Percentiles rank a stretch among this genome's conserved stretches.
phyloP scores from a whole-genome alignment of 2,888 invertebrate species.

The Fragum fragum region DNA sequence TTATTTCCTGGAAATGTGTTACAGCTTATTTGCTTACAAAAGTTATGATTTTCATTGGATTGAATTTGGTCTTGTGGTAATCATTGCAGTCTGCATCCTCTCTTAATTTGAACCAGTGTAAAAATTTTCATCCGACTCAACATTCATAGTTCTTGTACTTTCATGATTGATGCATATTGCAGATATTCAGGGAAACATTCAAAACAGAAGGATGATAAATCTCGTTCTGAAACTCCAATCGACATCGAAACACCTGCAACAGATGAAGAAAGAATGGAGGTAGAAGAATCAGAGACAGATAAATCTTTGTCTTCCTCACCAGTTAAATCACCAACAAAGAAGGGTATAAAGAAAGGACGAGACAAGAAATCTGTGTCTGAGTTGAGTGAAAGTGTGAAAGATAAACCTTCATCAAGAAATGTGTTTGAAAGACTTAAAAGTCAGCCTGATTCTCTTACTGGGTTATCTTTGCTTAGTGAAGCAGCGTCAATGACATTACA shows the following conservation, averaged over 20 bases:
- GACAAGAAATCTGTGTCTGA: slow-evolving; percentile 22
- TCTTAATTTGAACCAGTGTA: too few species aligned
- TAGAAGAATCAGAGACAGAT: slow-evolving; percentile 35
- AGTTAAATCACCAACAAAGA: slow-evolving; percentile 36
- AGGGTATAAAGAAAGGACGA: slow-evolving; percentile 24
- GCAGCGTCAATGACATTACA: slow-evolving; percentile 60
- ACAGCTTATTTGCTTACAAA: too few species aligned
- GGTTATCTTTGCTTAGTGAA: slow-evolving; percentile 66
- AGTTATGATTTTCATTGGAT: too few species aligned
- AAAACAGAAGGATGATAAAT: slow-evolving; percentile 13
- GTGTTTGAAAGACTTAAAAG: slow-evolving; percentile 57
- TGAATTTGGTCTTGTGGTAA: too few species aligned
- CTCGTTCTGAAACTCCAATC: slow-evolving; percentile 35
- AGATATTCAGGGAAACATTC: slow-evolving; percentile 26
- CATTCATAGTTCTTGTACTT: too few species aligned
- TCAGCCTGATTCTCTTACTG: slow-evolving; percentile 45
- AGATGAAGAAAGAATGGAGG: slow-evolving; percentile 45
- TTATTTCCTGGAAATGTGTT: too few species aligned
- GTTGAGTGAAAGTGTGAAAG: not conserved
- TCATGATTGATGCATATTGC: not conserved
- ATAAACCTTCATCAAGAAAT: slow-evolving; percentile 36
- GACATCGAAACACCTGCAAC: slow-evolving; percentile 53
- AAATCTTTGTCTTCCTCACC: slow-evolving; percentile 37
- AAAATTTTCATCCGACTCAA: too few species aligned
- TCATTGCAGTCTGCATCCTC: too few species aligned